Evolutionary conservation across 2,888 invertebrate species (phyloP).

Genomic region (Trichopria drosophilae): DNA sequence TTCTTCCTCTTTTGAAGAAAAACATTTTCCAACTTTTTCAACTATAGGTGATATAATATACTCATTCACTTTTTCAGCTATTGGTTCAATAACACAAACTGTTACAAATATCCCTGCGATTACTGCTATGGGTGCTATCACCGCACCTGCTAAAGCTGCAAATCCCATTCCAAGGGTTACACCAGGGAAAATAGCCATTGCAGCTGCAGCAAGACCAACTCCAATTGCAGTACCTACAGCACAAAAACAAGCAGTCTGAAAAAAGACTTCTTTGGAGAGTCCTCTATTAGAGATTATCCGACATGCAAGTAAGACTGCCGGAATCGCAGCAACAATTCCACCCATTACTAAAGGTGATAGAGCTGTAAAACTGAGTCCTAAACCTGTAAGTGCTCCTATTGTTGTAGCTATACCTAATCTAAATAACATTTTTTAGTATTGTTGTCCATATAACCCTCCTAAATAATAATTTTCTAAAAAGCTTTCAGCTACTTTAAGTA

Average conservation of each 20-base stretch:
- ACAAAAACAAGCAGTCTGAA: background rate
- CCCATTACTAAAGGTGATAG: constrained; percentile 14
- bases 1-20: constrained; percentile 11
- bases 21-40: no score
- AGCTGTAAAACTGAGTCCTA: constrained; percentile 17
- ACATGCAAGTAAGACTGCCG: no score
- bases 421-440: no score
- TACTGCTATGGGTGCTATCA: constrained; percentile 9
- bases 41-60: constrained; percentile 14
- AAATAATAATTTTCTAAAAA: no score
- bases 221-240: constrained; percentile 3
- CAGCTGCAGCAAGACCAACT: constrained; percentile 11
- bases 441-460: no score
- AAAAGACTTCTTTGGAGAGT: constrained; percentile 1
- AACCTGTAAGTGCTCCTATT: constrained; percentile 9
- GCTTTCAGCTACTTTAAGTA: no score
- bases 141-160: constrained; percentile 5
- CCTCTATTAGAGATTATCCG: background rate
- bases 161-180: constrained; percentile 8
- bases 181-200: constrained; percentile 9
- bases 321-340: constrained; percentile 11
- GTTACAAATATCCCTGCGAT: constrained; percentile 7
- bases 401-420: no score
- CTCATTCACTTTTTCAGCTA: constrained; percentile 8
- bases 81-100: background rate